Evolutionary conservation across 2,797 vertebrate genomes (phyloP).

Genomic region (Hydrolagus colliei): DNA sequence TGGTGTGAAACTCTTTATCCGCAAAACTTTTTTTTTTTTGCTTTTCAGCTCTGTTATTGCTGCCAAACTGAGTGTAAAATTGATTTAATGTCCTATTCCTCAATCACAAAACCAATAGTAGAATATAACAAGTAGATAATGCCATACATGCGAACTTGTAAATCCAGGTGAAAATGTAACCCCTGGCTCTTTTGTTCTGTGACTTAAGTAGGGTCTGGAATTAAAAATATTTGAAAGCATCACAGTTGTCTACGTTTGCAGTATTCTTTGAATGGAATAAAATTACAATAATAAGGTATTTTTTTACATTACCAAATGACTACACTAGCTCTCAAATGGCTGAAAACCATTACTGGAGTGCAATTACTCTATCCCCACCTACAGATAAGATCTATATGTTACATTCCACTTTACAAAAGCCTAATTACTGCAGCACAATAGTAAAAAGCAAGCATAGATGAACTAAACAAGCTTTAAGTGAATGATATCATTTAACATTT

Average conservation of each 20-base stretch:
- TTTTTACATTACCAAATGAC: neutral
- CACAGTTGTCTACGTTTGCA: neutral
- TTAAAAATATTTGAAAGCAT: neutral
- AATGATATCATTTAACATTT: neutral
- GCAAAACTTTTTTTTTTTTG: no score
- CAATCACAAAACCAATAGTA: neutral
- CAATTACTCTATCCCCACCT: slow-evolving; percentile 27
- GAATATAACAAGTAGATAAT: neutral
- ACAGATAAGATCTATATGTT: slow-evolving; percentile 23
- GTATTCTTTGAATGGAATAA: neutral
- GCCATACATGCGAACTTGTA: neutral
- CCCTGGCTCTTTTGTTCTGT: neutral
- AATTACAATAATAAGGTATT: neutral
- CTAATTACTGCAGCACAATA: slow-evolving; percentile 8
- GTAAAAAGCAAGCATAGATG: slow-evolving; percentile 4
- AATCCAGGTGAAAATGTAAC: neutral
- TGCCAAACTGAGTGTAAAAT: neutral
- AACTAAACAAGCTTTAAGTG: neutral
- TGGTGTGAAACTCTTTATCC: neutral
- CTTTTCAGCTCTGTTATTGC: neutral
- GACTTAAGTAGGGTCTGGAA: neutral
- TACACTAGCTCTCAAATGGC: neutral
- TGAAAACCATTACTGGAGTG: neutral
- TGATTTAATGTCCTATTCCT: neutral
- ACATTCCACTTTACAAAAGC: slow-evolving; percentile 14